phyloP scores from a whole-genome alignment of 2,113 vertebrate genomes.

The Otus sunia region DNA sequence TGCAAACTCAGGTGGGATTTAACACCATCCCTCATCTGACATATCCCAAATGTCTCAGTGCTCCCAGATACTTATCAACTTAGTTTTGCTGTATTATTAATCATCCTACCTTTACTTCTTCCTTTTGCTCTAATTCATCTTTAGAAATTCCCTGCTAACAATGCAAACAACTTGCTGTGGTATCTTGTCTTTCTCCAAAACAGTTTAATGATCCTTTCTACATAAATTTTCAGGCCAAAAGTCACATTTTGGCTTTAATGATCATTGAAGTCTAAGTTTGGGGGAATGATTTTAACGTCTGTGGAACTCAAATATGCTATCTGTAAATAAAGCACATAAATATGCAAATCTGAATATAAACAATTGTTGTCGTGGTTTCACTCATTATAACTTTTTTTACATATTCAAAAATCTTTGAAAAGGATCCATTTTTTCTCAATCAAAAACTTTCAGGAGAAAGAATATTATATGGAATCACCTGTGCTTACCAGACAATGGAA shows the following conservation, averaged over 20 bases:
- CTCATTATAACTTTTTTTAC: not conserved
- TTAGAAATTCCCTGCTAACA: not conserved
- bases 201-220: not conserved
- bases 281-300: not conserved
- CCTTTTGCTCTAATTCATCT: not conserved
- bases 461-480: accelerated
- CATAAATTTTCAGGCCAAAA: not conserved
- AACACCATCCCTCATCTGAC: not conserved
- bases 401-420: not conserved
- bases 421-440: not conserved
- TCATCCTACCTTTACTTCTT: not conserved
- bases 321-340: not conserved
- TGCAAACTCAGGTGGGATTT: not conserved
- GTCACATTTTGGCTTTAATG: not conserved
- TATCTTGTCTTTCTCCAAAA: not conserved
- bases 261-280: not conserved
- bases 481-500: not conserved
- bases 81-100: not conserved
- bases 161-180: not conserved
- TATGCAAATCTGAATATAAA: not conserved
- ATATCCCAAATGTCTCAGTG: not conserved
- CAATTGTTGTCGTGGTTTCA: not conserved
- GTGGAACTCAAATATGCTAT: not conserved
- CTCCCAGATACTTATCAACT: not conserved
- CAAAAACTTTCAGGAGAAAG: not conserved